Evolutionary conservation across 2,888 invertebrate genomes (phyloP).

Genomic region (Thera britannica): DNA sequence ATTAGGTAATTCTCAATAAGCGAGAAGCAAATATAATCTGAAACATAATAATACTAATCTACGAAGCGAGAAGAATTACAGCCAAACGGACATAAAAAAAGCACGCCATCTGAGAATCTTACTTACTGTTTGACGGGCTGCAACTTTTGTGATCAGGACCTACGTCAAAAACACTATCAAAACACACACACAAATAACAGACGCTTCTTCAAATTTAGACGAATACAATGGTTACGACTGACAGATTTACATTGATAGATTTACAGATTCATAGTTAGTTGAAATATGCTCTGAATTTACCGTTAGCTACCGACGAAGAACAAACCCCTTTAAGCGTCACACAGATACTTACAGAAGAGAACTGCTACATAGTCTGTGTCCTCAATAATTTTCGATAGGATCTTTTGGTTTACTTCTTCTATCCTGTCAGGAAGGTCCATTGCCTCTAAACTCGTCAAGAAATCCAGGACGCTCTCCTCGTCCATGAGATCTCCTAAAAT

Average conservation of each 20-base stretch:
- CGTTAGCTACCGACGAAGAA: conserved; percentile 69
- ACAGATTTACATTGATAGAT: conserved; percentile 66
- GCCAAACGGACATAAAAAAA: conserved; percentile 71
- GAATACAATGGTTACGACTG: conserved; percentile 60
- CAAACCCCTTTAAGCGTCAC: conserved; percentile 55
- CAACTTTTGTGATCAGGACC: conserved; percentile 85
- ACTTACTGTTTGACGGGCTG: conserved; percentile 84
- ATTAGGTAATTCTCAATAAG: conserved; percentile 55
- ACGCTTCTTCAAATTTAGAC: conserved; percentile 58
- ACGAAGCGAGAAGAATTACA: conserved; percentile 74
- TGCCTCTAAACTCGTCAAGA: conserved; percentile 96
- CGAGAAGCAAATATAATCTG: conserved; percentile 61
- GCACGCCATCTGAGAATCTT: conserved; percentile 75
- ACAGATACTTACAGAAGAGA: conserved; percentile 93
- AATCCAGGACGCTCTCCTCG: conserved; percentile 96
- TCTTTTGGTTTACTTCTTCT: conserved; percentile 97
- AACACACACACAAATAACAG: conserved; percentile 80
- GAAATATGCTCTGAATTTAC: conserved; percentile 69
- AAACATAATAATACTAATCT: conserved; percentile 61
- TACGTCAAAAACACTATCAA: conserved; percentile 83
- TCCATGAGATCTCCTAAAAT: conserved; percentile 95
- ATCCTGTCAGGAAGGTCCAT: conserved; percentile 98
- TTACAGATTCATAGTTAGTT: conserved; percentile 72
- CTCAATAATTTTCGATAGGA: conserved; percentile 94
- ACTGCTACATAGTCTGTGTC: conserved; percentile 97